Conservation (phyloP, 2,797 vertebrate species). For the Varecia variegata region DNA sequence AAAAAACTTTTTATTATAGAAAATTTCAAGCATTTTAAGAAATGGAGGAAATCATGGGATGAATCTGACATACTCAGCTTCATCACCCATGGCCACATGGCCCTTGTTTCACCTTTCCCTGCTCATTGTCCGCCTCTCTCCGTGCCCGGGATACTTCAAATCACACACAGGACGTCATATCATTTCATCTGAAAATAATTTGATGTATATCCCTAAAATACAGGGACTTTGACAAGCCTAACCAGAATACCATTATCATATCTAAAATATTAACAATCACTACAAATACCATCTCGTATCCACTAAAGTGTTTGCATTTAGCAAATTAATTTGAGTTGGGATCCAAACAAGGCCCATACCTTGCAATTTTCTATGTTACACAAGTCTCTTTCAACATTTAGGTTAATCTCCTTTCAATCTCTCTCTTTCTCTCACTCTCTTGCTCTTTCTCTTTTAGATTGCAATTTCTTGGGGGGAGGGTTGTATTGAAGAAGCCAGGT, state of each 20-base stretch:
- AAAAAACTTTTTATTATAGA: not conserved
- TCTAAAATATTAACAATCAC: not conserved
- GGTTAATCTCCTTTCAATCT: not conserved
- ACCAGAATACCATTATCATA: not conserved
- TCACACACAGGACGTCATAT: fast-evolving
- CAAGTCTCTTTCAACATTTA: not conserved
- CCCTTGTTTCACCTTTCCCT: fast-evolving
- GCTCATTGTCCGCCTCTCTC: fast-evolving
- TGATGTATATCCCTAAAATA: not conserved
- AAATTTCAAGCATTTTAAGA: not conserved
- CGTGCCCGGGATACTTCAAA: not conserved
- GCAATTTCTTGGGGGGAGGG: not conserved
- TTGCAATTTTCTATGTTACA: not conserved
- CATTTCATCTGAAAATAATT: not conserved
- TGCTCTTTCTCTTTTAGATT: not conserved
- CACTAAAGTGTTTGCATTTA: not conserved
- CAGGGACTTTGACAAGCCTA: not conserved
- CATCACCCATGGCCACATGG: not conserved
- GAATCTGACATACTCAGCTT: not conserved
- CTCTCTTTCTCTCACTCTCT: not conserved
- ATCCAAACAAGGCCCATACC: not conserved
- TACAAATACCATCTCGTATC: not conserved
- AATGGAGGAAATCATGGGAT: not conserved
- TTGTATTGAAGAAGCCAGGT: not conserved
- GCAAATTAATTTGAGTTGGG: not conserved